These are phyloP conservation scores for Parapsyche elsis DNA, from an alignment of 1,140 invertebrate genomes.

Conservation along the genomic window DNA sequence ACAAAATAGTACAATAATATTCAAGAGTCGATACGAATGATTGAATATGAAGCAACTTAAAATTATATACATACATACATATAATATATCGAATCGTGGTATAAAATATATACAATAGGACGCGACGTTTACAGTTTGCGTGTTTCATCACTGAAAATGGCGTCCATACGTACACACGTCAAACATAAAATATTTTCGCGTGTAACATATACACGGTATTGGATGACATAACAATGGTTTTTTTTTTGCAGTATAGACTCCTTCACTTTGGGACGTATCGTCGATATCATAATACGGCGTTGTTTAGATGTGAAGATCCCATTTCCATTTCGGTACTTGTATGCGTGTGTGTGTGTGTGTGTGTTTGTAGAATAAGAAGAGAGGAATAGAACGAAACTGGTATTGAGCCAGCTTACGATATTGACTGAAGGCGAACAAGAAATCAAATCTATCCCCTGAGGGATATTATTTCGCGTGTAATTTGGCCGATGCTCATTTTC, in stretches of 20 bases:
- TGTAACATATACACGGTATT: too few species aligned
- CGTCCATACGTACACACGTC: too few species aligned
- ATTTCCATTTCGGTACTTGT: background rate
- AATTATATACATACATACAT: too few species aligned
- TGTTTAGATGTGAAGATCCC: constrained; percentile 1
- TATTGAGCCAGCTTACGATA: constrained; percentile 12
- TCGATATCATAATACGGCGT: background rate
- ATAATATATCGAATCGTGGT: too few species aligned
- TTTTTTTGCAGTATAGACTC: background rate
- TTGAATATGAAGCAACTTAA: too few species aligned
- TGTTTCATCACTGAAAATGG: too few species aligned
- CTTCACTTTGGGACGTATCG: background rate
- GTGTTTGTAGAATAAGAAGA: background rate
- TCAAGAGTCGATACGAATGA: too few species aligned
- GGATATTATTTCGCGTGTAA: constrained; percentile 39
- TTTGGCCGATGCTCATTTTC: constrained; percentile 37
- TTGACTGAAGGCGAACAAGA: constrained; percentile 34
- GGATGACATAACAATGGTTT: too few species aligned
- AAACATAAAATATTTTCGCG: too few species aligned
- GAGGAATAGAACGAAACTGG: constrained; percentile 15
- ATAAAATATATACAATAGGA: too few species aligned
- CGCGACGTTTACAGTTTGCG: too few species aligned
- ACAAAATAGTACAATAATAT: too few species aligned
- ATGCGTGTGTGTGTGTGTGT: background rate
- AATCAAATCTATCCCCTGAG: constrained; percentile 38